phyloP scores from a whole-genome alignment of 2,888 invertebrate genomes.

The Nowickia ferox region DNA sequence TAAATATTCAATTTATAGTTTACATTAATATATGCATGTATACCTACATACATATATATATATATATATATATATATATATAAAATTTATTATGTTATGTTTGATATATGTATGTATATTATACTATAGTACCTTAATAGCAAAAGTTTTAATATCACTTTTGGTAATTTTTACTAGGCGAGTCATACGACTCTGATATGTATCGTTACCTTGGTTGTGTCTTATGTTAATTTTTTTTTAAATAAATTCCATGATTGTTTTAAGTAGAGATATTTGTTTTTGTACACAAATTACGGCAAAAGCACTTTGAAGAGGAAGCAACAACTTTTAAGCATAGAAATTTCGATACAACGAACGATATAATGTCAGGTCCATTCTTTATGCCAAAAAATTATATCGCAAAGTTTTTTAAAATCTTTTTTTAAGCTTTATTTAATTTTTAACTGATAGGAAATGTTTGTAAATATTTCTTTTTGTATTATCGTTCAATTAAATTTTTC shows the following conservation, averaged over 20 bases:
- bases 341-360: too few relatives aligned
- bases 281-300: background rate
- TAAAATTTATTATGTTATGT: slow-evolving; percentile 60
- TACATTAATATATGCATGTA: slow-evolving; percentile 49
- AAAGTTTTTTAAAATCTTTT: too few relatives aligned
- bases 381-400: too few relatives aligned
- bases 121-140: slow-evolving; percentile 75
- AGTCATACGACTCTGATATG: slow-evolving; percentile 89
- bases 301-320: too few relatives aligned
- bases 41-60: slow-evolving; percentile 48
- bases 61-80: slow-evolving; percentile 59
- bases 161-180: slow-evolving; percentile 85
- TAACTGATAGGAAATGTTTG: too few relatives aligned
- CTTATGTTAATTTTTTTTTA: slow-evolving; percentile 79
- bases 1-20: slow-evolving; percentile 46
- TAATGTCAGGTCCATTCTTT: too few relatives aligned
- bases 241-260: background rate
- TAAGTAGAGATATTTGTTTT: background rate
- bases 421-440: too few relatives aligned
- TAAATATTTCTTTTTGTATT: too few relatives aligned
- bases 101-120: slow-evolving; percentile 67
- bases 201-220: slow-evolving; percentile 89
- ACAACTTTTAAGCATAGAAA: too few relatives aligned
- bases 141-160: slow-evolving; percentile 83
- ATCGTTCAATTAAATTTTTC: too few relatives aligned